Evolutionary conservation across 37 sponge, comb jelly and placozoan genomes (phyloP), one percentile per base, ranked within the genome.

Genomic region (Axinella damicornis): DNA sequence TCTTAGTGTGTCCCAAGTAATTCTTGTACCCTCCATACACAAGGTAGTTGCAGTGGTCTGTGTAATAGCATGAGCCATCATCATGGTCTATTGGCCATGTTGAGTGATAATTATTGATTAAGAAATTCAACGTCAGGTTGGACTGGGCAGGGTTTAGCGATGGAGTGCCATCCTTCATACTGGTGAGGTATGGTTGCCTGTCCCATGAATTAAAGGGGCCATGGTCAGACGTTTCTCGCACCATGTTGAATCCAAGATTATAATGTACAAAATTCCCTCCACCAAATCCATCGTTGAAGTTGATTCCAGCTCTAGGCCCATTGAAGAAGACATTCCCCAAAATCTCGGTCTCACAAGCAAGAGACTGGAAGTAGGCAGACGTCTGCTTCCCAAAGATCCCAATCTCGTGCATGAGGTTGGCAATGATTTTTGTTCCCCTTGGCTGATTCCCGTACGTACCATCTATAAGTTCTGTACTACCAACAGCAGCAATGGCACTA

Each of bases 251-350:
- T 30, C 76, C 46, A 34, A 89, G 73, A 67, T 89, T 89, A 14
- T 63, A 38, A 27, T 84, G 22, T 61, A 90, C 25, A 9, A 66
- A 21, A 33, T 83, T 59, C n/a, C 87, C 91, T 57, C 91, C 91
- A 27, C 91, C 91, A 76, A 91, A 86, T 2, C 87, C 87, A 63
- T 91, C 91, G 69, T 91, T 86, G 64, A 90, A 90, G 69, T 90
- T 90, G 38, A 90, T 85, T 5, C 90, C 90, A 17, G 84, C 89
- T 38, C 89, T 53, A 1, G 89, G 89, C 34, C 89, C 89, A 61
- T 89, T 89, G 84, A 81, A 89, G 78, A 81, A 83, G 37, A 89
- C 89, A 58, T 89, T 89, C 28, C 82, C 89, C 25, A 32, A 9
- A 20, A 89, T 6, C 37, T 68, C 65, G 6, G 74, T 89, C 57